Evolutionary conservation across 2,888 invertebrate genomes (phyloP).

Genomic region (Charanyca ferruginea): DNA sequence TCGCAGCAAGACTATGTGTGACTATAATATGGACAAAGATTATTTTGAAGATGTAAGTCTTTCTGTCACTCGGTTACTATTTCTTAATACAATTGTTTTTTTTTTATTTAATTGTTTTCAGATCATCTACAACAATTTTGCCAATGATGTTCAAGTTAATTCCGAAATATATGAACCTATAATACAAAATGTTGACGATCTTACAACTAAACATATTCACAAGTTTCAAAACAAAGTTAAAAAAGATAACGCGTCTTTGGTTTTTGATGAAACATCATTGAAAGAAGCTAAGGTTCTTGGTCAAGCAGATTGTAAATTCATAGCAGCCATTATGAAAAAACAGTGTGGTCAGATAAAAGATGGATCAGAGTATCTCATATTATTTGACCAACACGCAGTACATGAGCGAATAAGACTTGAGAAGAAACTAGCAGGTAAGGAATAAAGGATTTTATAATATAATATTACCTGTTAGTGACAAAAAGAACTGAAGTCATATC

Average conservation of each 20-base stretch:
- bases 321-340: constrained; percentile 87
- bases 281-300: constrained; percentile 89
- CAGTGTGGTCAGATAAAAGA: constrained; percentile 70
- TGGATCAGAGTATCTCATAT: constrained; percentile 88
- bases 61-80: no score
- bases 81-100: neutral
- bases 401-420: constrained; percentile 96
- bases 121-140: constrained; percentile 85
- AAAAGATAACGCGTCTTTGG: constrained; percentile 76
- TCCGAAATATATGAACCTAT: constrained; percentile 82
- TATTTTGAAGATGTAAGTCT: constrained; percentile 82
- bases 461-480: neutral
- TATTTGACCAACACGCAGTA: constrained; percentile 97
- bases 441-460: neutral
- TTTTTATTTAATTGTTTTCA: constrained; percentile 64
- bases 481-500: neutral
- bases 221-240: constrained; percentile 75
- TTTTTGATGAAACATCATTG: constrained; percentile 78
- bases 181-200: constrained; percentile 74
- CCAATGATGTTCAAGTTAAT: constrained; percentile 84
- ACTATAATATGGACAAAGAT: constrained; percentile 70
- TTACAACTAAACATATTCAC: constrained; percentile 71
- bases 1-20: constrained; percentile 66
- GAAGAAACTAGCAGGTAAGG: constrained; percentile 91
- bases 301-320: constrained; percentile 95